Percentiles rank a stretch among this genome's conserved stretches.
phyloP scores from a whole-genome alignment of 2,888 invertebrate genomes.

The Athalia cordata region DNA sequence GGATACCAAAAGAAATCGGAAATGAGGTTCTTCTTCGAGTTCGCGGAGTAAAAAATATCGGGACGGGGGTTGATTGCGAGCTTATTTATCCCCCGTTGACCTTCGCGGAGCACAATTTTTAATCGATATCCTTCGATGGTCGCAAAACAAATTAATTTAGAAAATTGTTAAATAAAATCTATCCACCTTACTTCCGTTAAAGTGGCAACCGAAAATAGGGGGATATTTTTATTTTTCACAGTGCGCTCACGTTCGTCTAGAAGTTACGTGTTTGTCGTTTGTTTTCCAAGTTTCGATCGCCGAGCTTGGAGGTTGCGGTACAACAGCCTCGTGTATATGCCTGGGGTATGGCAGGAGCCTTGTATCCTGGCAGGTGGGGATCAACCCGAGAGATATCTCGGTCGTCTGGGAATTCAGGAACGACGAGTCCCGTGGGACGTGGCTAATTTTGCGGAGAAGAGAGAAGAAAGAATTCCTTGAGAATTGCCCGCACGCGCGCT shows the following conservation, averaged over 20 bases:
- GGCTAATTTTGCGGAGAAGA: constrained; percentile 11
- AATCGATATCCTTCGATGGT: background rate
- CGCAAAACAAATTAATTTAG: background rate
- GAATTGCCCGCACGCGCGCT: no score
- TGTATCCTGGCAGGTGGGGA: constrained; percentile 30
- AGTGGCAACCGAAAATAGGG: constrained; percentile 5
- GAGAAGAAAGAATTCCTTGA: no score
- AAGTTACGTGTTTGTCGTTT: constrained; percentile 41
- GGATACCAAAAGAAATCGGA: background rate
- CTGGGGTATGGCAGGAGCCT: background rate
- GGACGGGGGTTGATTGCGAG: background rate
- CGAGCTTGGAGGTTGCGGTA: background rate
- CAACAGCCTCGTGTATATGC: no score
- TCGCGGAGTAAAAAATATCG: background rate
- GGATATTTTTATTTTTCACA: background rate
- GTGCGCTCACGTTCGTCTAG: constrained; percentile 14
- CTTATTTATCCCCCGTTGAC: background rate
- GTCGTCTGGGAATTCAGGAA: constrained; percentile 37
- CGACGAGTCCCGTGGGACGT: constrained; percentile 19
- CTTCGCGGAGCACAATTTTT: background rate
- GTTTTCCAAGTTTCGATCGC: constrained; percentile 42
- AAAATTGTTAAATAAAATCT: background rate
- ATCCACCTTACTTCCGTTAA: background rate
- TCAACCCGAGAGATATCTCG: constrained; percentile 28
- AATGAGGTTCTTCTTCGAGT: background rate